These are phyloP conservation scores for Volucella inanis DNA, from an alignment of 2,888 invertebrate genomes.

Conservation along the genomic window DNA sequence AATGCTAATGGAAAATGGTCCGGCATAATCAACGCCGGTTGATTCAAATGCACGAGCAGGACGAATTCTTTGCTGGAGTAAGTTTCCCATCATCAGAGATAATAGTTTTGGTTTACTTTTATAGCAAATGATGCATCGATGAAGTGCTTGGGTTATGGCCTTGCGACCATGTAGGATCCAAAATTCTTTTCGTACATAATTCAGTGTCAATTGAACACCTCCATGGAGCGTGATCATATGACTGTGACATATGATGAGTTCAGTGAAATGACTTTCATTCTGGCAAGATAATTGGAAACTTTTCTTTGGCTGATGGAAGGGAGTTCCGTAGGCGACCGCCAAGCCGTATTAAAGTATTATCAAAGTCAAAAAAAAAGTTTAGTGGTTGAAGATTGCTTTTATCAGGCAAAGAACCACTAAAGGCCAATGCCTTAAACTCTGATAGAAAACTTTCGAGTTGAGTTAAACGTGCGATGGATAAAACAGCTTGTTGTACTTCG, in stretches of 20 bases:
- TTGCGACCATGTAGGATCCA: too few relatives aligned
- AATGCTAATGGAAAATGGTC: background rate
- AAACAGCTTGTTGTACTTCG: background rate
- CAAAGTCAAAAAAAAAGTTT: background rate
- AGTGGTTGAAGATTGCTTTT: background rate
- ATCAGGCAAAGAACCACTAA: background rate
- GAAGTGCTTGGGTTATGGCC: too few relatives aligned
- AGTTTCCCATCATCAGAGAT: background rate
- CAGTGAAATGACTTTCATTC: background rate
- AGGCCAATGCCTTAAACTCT: background rate
- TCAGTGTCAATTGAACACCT: too few relatives aligned
- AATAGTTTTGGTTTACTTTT: background rate
- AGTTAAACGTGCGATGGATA: background rate
- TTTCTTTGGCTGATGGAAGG: too few relatives aligned
- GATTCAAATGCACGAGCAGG: conserved; percentile 7
- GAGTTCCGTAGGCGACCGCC: background rate
- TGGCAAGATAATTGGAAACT: too few relatives aligned
- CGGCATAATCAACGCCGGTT: conserved; percentile 2
- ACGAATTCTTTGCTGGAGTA: background rate
- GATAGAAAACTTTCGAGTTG: background rate
- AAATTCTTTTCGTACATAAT: too few relatives aligned
- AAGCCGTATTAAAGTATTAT: background rate
- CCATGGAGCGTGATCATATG: background rate
- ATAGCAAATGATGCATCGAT: background rate
- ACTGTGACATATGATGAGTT: background rate